Evolutionary conservation across 2,888 invertebrate species (phyloP), one percentile per base, ranked within the genome.

Genomic region (Orchesellides sinensis): DNA sequence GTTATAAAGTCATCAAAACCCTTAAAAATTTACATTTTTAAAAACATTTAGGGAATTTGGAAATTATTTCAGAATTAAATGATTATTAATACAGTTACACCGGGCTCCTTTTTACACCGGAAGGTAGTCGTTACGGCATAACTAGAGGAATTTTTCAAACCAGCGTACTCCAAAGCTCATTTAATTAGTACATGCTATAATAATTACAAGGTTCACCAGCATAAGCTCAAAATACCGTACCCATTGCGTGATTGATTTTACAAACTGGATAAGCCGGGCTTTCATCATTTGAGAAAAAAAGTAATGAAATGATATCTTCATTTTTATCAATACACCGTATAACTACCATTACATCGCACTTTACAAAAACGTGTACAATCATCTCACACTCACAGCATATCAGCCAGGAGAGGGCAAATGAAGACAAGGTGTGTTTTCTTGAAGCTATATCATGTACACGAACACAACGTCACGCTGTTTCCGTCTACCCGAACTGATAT

Each of bases 241-340:
- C n/a, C n/a, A 66, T 80, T 80, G 80, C 80, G 80, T 80, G 80
- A 80, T 80, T 80, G 80, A 80, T 80, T 80, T 73, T 80, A 73
- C 79, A 79, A 79, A 79, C 79, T 79, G 79, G 79, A 68, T 29
- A 61, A 61, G 52, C 47, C 49, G 59, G 61, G 32, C 63, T 68
- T 68, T 77, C 68, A 77, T 40, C 63, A 72, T 80, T 6, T 32
- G 27, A 23, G 45, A 61, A 69, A 68, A 49, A 70, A 35, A 35
- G 72, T 27, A 40, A 61, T 35, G 56, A 63, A 72, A 80, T 80
- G 72, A 80, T 80, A 80, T 80, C 80, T 80, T 79, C 79, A 79
- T 80, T 80, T 65, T 73, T 80, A 80, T 80, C 80, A 73, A 54
- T 56, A 80, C 80, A 80, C 80, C 32, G n/a, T n/a, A 54, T 2